Conservation (phyloP, 1,140 invertebrate species). For the Lucilia sericata region DNA sequence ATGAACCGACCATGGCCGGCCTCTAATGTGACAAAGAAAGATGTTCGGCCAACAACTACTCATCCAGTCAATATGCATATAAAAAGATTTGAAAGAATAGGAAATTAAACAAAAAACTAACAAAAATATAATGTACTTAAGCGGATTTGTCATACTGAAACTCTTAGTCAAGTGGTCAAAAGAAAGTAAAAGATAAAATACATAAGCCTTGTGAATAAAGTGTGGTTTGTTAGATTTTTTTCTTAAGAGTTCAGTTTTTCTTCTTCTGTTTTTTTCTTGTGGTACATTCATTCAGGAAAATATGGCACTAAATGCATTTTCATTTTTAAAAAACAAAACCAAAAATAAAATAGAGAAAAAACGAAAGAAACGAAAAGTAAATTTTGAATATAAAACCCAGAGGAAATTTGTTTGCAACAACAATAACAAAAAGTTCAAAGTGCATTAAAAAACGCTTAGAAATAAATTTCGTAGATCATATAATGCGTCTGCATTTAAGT, state of each 20-base stretch:
- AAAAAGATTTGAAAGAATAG: constrained; percentile 15
- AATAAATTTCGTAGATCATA: not conserved
- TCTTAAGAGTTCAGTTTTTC: not conserved
- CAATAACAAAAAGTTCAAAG: not conserved
- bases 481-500: constrained; percentile 16
- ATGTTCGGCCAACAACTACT: not conserved
- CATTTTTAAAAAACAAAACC: not conserved
- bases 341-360: not conserved
- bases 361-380: not conserved
- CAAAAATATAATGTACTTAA: constrained; percentile 10
- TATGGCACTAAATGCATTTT: constrained; percentile 6
- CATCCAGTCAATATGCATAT: not conserved
- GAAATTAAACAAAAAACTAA: not conserved
- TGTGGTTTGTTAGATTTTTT: not conserved
- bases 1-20: not conserved
- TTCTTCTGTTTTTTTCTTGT: not conserved
- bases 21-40: not conserved
- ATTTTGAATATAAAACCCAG: not conserved
- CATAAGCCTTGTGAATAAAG: not conserved
- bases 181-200: not conserved
- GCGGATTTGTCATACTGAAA: constrained; percentile 33
- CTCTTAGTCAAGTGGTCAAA: not conserved
- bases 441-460: constrained; percentile 24
- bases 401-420: not conserved
- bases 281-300: not conserved